Evolutionary conservation across 1,140 invertebrate genomes (phyloP).

Genomic region (Magallana ariakensis): DNA sequence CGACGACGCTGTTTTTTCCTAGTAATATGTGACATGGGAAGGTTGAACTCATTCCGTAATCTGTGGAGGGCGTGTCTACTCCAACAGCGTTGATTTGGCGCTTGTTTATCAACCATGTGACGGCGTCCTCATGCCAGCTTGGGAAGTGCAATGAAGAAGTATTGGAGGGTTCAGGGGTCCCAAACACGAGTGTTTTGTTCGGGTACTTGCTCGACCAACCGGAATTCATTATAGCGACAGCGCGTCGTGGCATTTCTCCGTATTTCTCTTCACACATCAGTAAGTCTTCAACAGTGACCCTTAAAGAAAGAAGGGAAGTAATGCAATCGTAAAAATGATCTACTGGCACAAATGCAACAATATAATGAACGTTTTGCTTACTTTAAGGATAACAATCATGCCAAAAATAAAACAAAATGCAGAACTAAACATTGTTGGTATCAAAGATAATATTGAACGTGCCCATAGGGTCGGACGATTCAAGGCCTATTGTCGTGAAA

Average conservation of each 20-base stretch:
- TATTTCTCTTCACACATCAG: conserved; percentile 54
- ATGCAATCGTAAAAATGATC: conserved; percentile 41
- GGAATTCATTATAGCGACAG: conserved; percentile 78
- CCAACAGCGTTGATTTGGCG: conserved; percentile 83
- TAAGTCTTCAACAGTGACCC: not conserved
- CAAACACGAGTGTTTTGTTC: conserved; percentile 46
- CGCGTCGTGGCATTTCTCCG: conserved; percentile 62
- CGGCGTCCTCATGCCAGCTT: conserved; percentile 82
- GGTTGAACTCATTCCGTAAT: conserved; percentile 76
- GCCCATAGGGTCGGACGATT: too few relatives aligned
- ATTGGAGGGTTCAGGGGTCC: not conserved
- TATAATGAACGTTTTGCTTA: too few relatives aligned
- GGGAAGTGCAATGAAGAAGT: conserved; percentile 60
- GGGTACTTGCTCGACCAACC: conserved; percentile 80
- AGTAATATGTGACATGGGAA: conserved; percentile 46
- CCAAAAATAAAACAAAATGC: too few relatives aligned
- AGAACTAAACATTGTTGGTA: too few relatives aligned
- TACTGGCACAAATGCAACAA: too few relatives aligned
- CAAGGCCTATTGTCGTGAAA: too few relatives aligned
- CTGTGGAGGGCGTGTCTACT: conserved; percentile 84
- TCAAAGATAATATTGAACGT: too few relatives aligned
- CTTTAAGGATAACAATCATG: too few relatives aligned
- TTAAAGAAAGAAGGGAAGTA: not conserved
- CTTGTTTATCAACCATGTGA: conserved; percentile 82
- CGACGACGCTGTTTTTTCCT: conserved; percentile 38